phyloP scores from a whole-genome alignment of 1,140 invertebrate species.

The Caenorhabditis brenneri region DNA sequence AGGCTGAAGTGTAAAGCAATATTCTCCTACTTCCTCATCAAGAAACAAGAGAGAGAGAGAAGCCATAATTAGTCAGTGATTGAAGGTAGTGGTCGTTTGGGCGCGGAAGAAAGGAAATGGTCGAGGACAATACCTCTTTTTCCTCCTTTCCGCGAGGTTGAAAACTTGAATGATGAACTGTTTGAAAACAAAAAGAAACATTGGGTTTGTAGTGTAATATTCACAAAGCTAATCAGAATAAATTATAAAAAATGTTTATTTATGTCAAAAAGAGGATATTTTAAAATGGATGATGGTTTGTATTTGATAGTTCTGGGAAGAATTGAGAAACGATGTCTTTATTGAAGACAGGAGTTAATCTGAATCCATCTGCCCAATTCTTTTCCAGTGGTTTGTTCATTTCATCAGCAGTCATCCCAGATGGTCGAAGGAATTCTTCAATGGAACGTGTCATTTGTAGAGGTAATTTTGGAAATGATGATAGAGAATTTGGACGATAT shows the following conservation, averaged over 20 bases:
- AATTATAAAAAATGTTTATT: neutral
- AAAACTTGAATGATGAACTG: slow-evolving; percentile 4
- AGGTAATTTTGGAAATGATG: slow-evolving; percentile 42
- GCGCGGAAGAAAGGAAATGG: neutral
- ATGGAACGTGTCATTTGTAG: slow-evolving; percentile 48
- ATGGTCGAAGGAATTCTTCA: slow-evolving; percentile 44
- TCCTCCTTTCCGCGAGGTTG: neutral
- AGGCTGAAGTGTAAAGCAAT: slow-evolving; percentile 23
- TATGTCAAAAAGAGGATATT: no score
- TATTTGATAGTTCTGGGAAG: slow-evolving; percentile 48
- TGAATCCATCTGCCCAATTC: slow-evolving; percentile 52
- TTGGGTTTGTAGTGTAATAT: no score
- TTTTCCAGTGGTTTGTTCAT: slow-evolving; percentile 47
- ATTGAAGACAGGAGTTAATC: slow-evolving; percentile 51
- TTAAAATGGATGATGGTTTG: slow-evolving; percentile 15
- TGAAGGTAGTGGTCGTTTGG: neutral
- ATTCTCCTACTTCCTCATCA: slow-evolving; percentile 14
- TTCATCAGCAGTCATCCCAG: slow-evolving; percentile 45
- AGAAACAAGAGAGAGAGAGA: neutral
- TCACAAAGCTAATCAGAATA: neutral
- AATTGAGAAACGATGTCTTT: slow-evolving; percentile 54
- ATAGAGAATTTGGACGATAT: slow-evolving; percentile 13
- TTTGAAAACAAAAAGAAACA: neutral
- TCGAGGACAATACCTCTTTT: neutral
- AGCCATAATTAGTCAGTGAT: neutral